These are phyloP conservation scores for Serinus canaria DNA, from an alignment of 2,113 vertebrate species.

Conservation along the genomic window DNA sequence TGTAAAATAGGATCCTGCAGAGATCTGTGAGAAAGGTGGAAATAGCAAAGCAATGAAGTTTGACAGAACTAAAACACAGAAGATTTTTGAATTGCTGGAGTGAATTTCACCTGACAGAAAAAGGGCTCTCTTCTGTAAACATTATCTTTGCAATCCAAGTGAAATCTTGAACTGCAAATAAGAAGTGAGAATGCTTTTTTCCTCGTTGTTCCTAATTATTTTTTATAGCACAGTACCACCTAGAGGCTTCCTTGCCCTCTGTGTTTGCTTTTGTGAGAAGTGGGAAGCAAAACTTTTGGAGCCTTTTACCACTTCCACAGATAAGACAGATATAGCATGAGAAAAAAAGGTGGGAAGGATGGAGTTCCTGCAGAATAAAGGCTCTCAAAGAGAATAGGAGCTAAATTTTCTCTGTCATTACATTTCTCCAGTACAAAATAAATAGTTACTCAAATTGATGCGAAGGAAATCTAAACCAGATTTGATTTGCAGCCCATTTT, in stretches of 20 bases:
- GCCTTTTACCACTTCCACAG: neutral
- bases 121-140: neutral
- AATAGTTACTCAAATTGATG: neutral
- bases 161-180: neutral
- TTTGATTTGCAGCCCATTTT: neutral
- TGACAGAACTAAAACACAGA: neutral
- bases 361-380: neutral
- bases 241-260: constrained; percentile 1
- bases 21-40: neutral
- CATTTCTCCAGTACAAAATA: neutral
- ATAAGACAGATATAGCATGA: neutral
- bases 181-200: neutral
- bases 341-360: neutral
- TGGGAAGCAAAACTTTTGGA: neutral
- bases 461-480: neutral
- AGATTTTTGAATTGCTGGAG: neutral
- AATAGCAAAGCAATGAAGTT: neutral
- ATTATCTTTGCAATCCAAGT: neutral
- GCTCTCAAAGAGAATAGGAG: neutral
- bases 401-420: neutral
- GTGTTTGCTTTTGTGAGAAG: neutral
- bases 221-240: constrained; percentile 47
- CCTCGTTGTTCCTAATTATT: neutral
- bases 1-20: neutral
- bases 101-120: neutral